Conservation (phyloP, 2,113 vertebrate genomes). For the Thalassoma bifasciatum region DNA sequence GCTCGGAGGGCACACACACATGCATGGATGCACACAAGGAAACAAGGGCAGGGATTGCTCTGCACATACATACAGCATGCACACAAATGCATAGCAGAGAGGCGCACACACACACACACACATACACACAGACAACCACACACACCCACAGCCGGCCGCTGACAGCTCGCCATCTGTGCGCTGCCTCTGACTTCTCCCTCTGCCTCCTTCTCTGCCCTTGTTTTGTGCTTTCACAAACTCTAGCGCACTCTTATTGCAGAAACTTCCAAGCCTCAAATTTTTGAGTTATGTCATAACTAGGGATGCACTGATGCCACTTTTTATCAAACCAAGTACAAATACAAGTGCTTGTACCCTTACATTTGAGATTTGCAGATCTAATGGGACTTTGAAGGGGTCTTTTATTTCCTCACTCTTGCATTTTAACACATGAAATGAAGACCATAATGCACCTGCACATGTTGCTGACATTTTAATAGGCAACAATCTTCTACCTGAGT, state of each 20-base stretch:
- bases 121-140: conserved; percentile 53
- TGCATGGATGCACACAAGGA: conserved; percentile 65
- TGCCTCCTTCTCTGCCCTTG: conserved; percentile 75
- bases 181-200: conserved; percentile 75
- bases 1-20: conserved; percentile 73
- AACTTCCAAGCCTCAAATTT: conserved; percentile 19
- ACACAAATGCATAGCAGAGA: conserved; percentile 60
- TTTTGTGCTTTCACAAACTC: conserved; percentile 68
- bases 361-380: too few relatives aligned
- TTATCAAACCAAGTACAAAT: too few relatives aligned
- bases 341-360: too few relatives aligned
- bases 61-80: conserved; percentile 53
- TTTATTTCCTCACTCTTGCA: too few relatives aligned
- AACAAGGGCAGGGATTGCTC: conserved; percentile 57
- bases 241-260: conserved; percentile 30
- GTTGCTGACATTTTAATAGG: too few relatives aligned
- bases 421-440: too few relatives aligned
- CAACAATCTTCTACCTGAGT: too few relatives aligned
- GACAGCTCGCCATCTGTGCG: conserved; percentile 80
- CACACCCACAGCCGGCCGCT: conserved; percentile 74
- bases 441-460: too few relatives aligned
- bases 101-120: neutral
- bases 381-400: too few relatives aligned
- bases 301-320: too few relatives aligned
- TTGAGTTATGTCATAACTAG: conserved; percentile 27